phyloP scores from a whole-genome alignment of 2,888 invertebrate genomes.

The Harmothoe impar region DNA sequence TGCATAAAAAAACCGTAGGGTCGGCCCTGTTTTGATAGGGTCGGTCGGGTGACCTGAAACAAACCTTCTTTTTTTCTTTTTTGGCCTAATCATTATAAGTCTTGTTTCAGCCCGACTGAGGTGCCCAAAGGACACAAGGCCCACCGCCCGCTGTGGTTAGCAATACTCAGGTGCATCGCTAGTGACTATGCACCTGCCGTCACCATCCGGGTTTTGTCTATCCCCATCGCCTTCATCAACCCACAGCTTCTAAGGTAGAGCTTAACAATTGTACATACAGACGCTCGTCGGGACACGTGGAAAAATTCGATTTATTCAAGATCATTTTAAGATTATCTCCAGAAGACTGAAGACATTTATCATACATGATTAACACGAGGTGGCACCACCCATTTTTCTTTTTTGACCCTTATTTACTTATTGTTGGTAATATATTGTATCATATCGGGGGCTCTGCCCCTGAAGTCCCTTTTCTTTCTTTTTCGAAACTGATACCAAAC shows the following conservation, averaged over 20 bases:
- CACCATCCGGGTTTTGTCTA: background rate
- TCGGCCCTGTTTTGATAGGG: too few species aligned
- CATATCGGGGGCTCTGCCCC: background rate
- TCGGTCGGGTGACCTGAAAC: too few species aligned
- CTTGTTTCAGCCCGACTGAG: too few species aligned
- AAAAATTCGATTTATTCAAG: background rate
- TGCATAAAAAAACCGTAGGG: too few species aligned
- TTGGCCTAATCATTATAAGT: too few species aligned
- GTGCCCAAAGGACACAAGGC: background rate
- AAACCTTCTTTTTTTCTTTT: too few species aligned
- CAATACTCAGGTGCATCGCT: background rate
- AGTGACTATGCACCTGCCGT: background rate
- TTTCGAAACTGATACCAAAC: too few species aligned
- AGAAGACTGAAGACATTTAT: too few species aligned
- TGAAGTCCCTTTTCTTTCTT: background rate
- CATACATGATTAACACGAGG: too few species aligned
- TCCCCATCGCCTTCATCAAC: conserved; percentile 57
- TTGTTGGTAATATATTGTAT: too few species aligned
- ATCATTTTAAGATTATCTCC: background rate
- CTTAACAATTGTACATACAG: background rate
- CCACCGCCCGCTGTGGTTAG: background rate
- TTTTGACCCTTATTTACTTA: too few species aligned
- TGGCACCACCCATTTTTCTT: too few species aligned
- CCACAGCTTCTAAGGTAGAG: conserved; percentile 62
- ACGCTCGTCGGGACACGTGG: conserved; percentile 17